Conservation (phyloP, 2,888 invertebrate species). For the Eilema depressum region DNA sequence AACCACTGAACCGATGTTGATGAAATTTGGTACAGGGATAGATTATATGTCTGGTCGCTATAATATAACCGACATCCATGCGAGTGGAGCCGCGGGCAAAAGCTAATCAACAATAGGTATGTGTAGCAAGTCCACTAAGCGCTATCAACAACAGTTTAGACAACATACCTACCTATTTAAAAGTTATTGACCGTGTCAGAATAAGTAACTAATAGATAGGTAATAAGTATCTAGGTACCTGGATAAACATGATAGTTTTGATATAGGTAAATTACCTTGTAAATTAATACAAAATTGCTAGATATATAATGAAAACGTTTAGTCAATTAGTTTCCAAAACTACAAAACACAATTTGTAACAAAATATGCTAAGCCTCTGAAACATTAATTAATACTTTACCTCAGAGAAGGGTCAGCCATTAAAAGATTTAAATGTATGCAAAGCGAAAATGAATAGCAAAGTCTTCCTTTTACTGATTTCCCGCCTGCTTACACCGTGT, state of each 20-base stretch:
- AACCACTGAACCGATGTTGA: no score
- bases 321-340: neutral
- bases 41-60: no score
- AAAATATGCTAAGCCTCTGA: slow-evolving; percentile 37
- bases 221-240: no score
- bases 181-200: no score
- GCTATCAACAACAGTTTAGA: no score
- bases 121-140: no score
- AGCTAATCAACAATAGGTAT: no score
- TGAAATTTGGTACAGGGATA: no score
- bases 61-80: no score
- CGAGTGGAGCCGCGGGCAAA: no score
- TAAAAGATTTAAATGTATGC: slow-evolving; percentile 52
- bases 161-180: no score
- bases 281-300: neutral
- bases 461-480: slow-evolving; percentile 24
- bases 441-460: slow-evolving; percentile 47
- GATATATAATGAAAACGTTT: neutral
- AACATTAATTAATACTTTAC: slow-evolving; percentile 34
- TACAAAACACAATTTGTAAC: slow-evolving; percentile 8
- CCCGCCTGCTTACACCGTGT: slow-evolving; percentile 13
- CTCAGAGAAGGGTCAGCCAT: slow-evolving; percentile 40
- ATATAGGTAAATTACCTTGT: neutral
- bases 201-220: no score
- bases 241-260: neutral